Evolutionary conservation across 2,113 vertebrate species (phyloP), one percentile per base, ranked within the genome.

Genomic region (Falcunculus frontatus): DNA sequence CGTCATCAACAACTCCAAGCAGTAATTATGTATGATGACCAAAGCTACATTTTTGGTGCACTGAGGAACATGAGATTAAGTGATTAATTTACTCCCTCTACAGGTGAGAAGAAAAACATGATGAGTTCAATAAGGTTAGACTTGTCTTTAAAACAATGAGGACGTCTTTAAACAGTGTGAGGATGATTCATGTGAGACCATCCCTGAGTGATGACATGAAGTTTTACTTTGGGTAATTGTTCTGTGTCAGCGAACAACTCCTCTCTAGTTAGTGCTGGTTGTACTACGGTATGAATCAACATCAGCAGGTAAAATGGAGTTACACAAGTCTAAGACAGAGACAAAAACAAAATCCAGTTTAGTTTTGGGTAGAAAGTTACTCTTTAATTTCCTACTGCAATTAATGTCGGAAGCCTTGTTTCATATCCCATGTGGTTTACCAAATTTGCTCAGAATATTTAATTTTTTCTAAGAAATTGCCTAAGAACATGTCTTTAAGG

Each of bases 21-120:
- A 93, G 23, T 84, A 96, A 96, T 94, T 94, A 94, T 4, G 84
- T 46, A 89, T 73, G 95, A 95, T 92, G 67, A 67, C 64, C 41
- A 75, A 91, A 91, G 84, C 55, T 72, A 60, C 89, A 76, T 84
- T 98, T 96, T 92, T 55, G 67, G 29, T 49, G 67, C 62, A 49
- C 25, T 32, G 56, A 93, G 63, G 47, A 32, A 60, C 29, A 39
- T n/a, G 46, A 59, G 46, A 84, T 90, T 87, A 94, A 95, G 63
- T 22, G 70, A 87, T 84, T 97, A 57, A 78, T 93, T 95, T 70
- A 73, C 26, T 26, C 76, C 19, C 32, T 94, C 79, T 84, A 33
- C 53, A 93, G 72, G 57, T 73, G 55, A 96, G 68, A 41, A 85
- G 62, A 84, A 96, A 96, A 83, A 27, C 29, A 39, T 21, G 18